These are phyloP conservation scores for Drosophila bocki DNA, from an alignment of 1,140 invertebrate genomes.

Conservation along the genomic window DNA sequence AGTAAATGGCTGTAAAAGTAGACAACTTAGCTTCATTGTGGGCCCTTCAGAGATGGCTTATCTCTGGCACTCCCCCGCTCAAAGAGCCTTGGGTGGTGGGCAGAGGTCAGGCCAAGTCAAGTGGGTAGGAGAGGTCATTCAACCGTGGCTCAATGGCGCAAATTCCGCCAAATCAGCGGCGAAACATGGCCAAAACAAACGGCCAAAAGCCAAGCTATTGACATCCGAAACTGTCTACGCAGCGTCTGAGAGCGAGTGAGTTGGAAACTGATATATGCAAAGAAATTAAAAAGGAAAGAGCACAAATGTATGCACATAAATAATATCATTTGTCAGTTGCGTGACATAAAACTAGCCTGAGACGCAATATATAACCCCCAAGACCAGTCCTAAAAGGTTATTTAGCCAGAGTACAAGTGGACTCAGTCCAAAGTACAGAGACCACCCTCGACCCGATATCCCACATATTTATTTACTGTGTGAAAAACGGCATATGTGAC, in stretches of 20 bases:
- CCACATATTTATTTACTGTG: constrained; percentile 45
- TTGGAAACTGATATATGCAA: constrained; percentile 51
- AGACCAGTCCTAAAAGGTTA: constrained; percentile 7
- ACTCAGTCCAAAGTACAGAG: constrained; percentile 38
- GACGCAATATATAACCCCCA: constrained; percentile 16
- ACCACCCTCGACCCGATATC: constrained; percentile 3
- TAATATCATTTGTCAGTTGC: constrained; percentile 25
- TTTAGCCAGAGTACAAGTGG: background rate
- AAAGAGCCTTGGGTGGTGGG: background rate
- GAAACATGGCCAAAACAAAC: constrained; percentile 57
- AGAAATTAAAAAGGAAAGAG: constrained; percentile 34
- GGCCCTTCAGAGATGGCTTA: constrained; percentile 23
- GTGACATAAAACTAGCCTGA: constrained; percentile 1
- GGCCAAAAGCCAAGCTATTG: constrained; percentile 23
- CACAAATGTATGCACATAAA: constrained; percentile 47
- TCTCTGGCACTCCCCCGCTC: background rate
- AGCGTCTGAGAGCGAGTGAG: constrained; percentile 32
- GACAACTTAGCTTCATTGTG: background rate
- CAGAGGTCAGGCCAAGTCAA: constrained; percentile 46
- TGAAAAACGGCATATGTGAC: constrained; percentile 70
- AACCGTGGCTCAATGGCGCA: constrained; percentile 40
- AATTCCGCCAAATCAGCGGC: constrained; percentile 46
- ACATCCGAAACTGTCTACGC: constrained; percentile 55
- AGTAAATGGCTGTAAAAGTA: constrained; percentile 29
- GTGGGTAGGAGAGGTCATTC: constrained; percentile 55